Evolutionary conservation across 2,797 vertebrate species (phyloP).

Genomic region (Neostethus bicornis): DNA sequence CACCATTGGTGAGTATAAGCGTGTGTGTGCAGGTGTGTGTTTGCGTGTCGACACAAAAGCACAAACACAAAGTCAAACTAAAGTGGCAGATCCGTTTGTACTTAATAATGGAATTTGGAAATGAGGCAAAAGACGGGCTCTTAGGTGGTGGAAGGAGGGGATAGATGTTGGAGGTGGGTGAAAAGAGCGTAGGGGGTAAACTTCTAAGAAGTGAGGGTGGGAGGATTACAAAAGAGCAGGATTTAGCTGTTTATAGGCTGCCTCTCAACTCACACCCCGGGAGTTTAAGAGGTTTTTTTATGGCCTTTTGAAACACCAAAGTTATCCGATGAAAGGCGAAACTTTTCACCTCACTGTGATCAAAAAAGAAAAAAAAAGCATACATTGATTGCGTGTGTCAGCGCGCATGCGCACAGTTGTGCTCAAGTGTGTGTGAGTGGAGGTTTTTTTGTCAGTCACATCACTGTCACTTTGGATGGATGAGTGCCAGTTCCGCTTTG

Average conservation of each 20-base stretch:
- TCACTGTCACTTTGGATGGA: constrained; percentile 74
- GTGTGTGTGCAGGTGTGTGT: constrained; percentile 38
- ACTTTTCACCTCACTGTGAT: constrained; percentile 61
- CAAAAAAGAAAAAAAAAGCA: constrained; percentile 51
- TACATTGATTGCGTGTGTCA: constrained; percentile 31
- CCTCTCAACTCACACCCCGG: constrained; percentile 62
- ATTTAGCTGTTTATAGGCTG: constrained; percentile 64
- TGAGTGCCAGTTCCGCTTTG: constrained; percentile 70
- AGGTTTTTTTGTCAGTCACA: constrained; percentile 66
- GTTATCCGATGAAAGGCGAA: constrained; percentile 65
- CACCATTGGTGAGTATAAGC: constrained; percentile 92
- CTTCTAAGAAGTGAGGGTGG: constrained; percentile 49
- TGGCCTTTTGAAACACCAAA: constrained; percentile 69
- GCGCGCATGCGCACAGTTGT: constrained; percentile 27
- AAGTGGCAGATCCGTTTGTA: constrained; percentile 57
- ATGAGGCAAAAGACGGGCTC: constrained; percentile 46
- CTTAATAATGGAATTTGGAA: constrained; percentile 59
- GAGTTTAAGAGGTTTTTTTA: constrained; percentile 51
- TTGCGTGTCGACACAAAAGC: constrained; percentile 49
- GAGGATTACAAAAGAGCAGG: constrained; percentile 61
- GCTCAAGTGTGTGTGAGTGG: constrained; percentile 7
- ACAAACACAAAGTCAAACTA: constrained; percentile 51
- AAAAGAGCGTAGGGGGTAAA: constrained; percentile 44
- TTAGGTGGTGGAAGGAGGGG: constrained; percentile 42
- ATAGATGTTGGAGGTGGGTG: constrained; percentile 49